Evolutionary conservation across 2,113 vertebrate species (phyloP).

Genomic region (Pangasianodon gigas): DNA sequence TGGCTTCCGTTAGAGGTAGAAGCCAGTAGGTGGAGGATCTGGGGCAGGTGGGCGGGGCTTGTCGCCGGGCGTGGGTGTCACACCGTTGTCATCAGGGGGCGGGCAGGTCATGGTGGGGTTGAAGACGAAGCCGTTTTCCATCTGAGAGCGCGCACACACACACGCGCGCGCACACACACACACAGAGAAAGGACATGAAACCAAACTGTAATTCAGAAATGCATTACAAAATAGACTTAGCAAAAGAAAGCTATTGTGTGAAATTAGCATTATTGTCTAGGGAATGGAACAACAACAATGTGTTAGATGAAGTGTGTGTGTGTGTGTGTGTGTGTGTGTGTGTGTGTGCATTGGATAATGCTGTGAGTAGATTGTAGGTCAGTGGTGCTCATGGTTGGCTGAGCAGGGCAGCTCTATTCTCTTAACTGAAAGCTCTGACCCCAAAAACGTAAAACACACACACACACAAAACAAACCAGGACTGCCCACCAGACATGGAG

Average conservation of each 20-base stretch:
- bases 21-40: conserved; percentile 65
- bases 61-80: conserved; percentile 4
- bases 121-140: conserved; percentile 51
- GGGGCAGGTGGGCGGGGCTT: conserved; percentile 51
- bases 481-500: neutral
- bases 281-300: neutral
- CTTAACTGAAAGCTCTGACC: conserved; percentile 64
- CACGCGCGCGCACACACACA: neutral
- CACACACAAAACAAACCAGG: conserved; percentile 48
- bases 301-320: neutral
- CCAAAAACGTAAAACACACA: conserved; percentile 64
- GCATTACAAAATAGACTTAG: neutral
- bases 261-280: neutral
- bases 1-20: conserved; percentile 64
- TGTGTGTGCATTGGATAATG: conserved; percentile 53
- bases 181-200: neutral
- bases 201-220: neutral
- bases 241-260: neutral
- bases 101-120: conserved; percentile 43
- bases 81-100: conserved; percentile 50
- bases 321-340: conserved; percentile 6
- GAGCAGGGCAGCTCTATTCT: conserved; percentile 64
- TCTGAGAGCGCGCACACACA: conserved; percentile 60
- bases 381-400: conserved; percentile 66
- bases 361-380: conserved; percentile 71